These are phyloP conservation scores for Cichlasoma orientale DNA, from an alignment of 2,797 vertebrate species.

Conservation along the genomic window DNA sequence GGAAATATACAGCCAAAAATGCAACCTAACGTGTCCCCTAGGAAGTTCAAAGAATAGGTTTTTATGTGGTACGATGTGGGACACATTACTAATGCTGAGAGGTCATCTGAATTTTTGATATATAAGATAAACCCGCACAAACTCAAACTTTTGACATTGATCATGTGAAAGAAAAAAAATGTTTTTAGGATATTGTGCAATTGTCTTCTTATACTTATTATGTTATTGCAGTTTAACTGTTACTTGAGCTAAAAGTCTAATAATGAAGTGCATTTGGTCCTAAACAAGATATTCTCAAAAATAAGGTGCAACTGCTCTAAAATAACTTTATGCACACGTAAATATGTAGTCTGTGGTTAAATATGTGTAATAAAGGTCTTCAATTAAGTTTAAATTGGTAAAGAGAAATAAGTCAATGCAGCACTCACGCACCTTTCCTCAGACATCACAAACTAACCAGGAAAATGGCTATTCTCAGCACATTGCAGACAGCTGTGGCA, in stretches of 20 bases:
- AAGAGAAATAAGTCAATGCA: constrained; percentile 1
- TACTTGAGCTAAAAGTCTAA: not conserved
- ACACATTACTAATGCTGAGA: not conserved
- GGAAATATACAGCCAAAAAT: too few relatives aligned
- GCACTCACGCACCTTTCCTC: not conserved
- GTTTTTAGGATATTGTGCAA: not conserved
- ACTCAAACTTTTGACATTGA: not conserved
- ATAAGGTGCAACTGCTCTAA: not conserved
- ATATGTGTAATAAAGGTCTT: not conserved
- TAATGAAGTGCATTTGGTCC: not conserved
- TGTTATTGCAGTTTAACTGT: not conserved
- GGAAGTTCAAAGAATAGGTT: too few relatives aligned
- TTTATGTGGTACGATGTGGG: too few relatives aligned
- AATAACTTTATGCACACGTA: not conserved
- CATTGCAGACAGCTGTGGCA: not conserved
- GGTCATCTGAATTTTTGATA: not conserved
- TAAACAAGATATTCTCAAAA: not conserved
- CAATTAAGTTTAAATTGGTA: not conserved
- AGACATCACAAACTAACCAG: constrained; percentile 13
- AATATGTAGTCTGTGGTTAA: not conserved
- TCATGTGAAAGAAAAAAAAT: not conserved
- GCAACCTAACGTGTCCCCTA: too few relatives aligned
- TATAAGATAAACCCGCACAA: not conserved
- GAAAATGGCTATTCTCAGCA: not conserved
- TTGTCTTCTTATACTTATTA: not conserved